These are phyloP conservation scores for Polia nebulosa DNA, from an alignment of 2,888 invertebrate genomes.

Conservation along the genomic window DNA sequence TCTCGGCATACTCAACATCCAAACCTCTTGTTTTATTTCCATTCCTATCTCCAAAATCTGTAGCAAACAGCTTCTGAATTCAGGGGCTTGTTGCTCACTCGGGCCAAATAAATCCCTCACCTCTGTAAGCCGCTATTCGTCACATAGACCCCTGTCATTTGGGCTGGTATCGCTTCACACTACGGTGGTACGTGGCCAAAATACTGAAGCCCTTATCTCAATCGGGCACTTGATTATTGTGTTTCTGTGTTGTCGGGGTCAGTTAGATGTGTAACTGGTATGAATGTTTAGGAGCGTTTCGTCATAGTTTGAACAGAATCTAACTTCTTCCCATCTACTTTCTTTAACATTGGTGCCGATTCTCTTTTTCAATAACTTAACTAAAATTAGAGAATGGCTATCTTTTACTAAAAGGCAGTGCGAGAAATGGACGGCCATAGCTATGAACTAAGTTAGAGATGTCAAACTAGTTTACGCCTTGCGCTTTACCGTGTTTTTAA, in stretches of 20 bases:
- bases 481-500: no score
- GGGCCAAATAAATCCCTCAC: slow-evolving; percentile 52
- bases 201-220: slow-evolving; percentile 44
- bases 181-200: slow-evolving; percentile 43
- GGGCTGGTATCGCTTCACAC: slow-evolving; percentile 39
- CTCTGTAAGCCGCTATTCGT: slow-evolving; percentile 49
- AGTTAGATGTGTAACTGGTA: slow-evolving; percentile 4
- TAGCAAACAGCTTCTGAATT: slow-evolving; percentile 40
- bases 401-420: no score
- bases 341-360: no score
- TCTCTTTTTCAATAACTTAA: no score
- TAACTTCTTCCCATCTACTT: no score
- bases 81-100: slow-evolving; percentile 44
- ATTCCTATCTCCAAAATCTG: slow-evolving; percentile 32
- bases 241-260: slow-evolving; percentile 18
- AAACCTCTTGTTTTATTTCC: slow-evolving; percentile 26
- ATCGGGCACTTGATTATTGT: slow-evolving; percentile 45
- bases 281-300: background rate
- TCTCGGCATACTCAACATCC: background rate
- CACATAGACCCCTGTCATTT: slow-evolving; percentile 59
- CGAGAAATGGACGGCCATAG: no score
- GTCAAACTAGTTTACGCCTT: no score
- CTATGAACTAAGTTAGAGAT: no score
- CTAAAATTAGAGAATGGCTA: no score
- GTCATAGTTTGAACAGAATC: background rate